These are phyloP conservation scores for Drosophila paulistorum DNA, from an alignment of 1,140 invertebrate species.

Conservation along the genomic window DNA sequence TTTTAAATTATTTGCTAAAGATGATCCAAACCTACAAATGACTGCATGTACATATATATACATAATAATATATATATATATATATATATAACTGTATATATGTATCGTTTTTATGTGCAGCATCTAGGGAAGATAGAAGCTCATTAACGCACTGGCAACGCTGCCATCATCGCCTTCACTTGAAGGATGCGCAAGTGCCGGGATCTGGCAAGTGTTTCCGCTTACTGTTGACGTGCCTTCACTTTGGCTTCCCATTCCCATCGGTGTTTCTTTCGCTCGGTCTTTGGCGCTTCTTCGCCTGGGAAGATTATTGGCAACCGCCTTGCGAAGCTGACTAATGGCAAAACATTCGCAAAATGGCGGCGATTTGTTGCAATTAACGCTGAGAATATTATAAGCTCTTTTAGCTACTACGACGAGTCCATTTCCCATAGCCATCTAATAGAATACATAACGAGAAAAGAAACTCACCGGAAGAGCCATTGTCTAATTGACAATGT, in stretches of 20 bases:
- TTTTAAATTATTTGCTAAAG: conserved; percentile 65
- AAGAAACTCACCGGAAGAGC: background rate
- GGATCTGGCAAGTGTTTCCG: conserved; percentile 57
- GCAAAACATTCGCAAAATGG: conserved; percentile 57
- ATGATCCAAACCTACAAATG: conserved; percentile 36
- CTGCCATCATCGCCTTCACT: conserved; percentile 38
- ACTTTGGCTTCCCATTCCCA: background rate
- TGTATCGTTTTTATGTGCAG: background rate
- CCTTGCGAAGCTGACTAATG: conserved; percentile 52
- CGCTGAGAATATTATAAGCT: conserved; percentile 53
- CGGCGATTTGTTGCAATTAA: conserved; percentile 77
- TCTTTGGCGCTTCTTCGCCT: conserved; percentile 34
- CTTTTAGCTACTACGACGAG: conserved; percentile 37
- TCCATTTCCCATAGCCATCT: too few species aligned
- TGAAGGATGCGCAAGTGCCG: conserved; percentile 61
- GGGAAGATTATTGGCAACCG: conserved; percentile 33
- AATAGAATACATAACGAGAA: too few species aligned
- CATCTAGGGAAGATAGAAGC: conserved; percentile 19
- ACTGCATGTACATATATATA: background rate
- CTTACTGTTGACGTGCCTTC: conserved; percentile 9
- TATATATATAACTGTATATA: background rate
- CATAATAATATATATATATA: background rate
- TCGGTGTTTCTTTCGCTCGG: background rate
- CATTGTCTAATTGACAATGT: conserved; percentile 7
- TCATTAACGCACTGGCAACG: conserved; percentile 59